These are phyloP conservation scores for Acanthoscelides obtectus DNA, from an alignment of 2,888 invertebrate genomes.

Conservation along the genomic window DNA sequence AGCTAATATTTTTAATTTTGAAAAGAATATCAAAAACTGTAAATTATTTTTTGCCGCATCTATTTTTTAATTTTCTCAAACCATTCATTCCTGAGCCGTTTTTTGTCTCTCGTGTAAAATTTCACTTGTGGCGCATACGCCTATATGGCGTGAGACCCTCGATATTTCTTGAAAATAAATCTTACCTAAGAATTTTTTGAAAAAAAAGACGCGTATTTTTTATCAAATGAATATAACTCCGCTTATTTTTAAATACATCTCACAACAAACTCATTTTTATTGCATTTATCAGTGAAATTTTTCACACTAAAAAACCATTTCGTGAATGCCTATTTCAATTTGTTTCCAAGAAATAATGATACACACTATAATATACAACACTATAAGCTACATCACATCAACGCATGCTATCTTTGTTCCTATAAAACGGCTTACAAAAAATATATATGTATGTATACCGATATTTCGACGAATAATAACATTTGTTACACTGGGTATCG, in stretches of 20 bases:
- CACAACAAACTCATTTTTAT: slow-evolving; percentile 1
- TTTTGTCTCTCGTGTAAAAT: no score
- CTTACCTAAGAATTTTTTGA: no score
- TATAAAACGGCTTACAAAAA: slow-evolving; percentile 25
- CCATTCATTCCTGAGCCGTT: no score
- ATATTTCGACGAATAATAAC: neutral
- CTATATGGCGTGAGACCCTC: no score
- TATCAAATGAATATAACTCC: no score
- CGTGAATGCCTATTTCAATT: neutral
- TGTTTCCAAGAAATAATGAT: neutral
- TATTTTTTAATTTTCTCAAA: no score
- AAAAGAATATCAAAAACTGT: no score
- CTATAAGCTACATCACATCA: slow-evolving; percentile 13
- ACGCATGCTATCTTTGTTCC: slow-evolving; percentile 1
- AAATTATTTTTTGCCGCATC: no score
- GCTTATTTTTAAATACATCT: neutral
- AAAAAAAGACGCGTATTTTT: no score
- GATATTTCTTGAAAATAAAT: no score
- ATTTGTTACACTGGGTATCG: neutral
- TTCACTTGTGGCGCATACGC: no score
- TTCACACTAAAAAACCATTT: neutral
- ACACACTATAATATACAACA: neutral
- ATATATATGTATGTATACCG: slow-evolving; percentile 12
- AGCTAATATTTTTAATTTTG: no score
- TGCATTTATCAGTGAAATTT: neutral